Conservation (phyloP, 2,113 vertebrate genomes). For the Saguinus imperator region DNA sequence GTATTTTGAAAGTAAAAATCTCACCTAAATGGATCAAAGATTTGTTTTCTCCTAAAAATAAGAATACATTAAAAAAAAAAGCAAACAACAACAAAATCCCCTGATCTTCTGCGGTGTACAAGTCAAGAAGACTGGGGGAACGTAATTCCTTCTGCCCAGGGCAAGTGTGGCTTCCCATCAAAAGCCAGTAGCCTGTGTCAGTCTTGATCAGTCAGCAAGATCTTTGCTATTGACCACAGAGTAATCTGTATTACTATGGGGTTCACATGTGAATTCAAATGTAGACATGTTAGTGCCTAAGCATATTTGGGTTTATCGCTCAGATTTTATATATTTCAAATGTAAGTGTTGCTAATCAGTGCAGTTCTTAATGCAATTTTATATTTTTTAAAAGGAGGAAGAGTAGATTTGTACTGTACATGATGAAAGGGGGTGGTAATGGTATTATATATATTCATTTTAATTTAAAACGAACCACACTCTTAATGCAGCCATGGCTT, state of each 20-base stretch:
- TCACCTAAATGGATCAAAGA: constrained; percentile 44
- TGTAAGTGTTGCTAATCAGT: constrained; percentile 67
- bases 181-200: neutral
- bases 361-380: constrained; percentile 83
- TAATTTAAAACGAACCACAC: constrained; percentile 69
- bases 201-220: constrained; percentile 16
- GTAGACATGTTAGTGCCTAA: constrained; percentile 22
- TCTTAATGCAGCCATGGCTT: constrained; percentile 48
- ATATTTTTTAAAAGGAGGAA: constrained; percentile 69
- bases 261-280: neutral
- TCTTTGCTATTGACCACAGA: constrained; percentile 55
- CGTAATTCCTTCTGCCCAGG: neutral
- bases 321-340: constrained; percentile 75
- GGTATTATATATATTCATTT: constrained; percentile 71
- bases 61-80: neutral
- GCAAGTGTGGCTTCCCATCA: neutral
- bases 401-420: constrained; percentile 72
- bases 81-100: neutral
- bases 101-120: neutral
- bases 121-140: neutral
- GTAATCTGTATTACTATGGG: constrained; percentile 40
- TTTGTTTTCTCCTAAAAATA: constrained; percentile 35
- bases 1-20: neutral
- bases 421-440: constrained; percentile 57
- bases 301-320: constrained; percentile 72